A percentile compares a stretch with the other conserved stretches of the same genome.
Evolutionary conservation across 2,888 invertebrate species (phyloP).

Genomic region (Sinhomidia bicolor): DNA sequence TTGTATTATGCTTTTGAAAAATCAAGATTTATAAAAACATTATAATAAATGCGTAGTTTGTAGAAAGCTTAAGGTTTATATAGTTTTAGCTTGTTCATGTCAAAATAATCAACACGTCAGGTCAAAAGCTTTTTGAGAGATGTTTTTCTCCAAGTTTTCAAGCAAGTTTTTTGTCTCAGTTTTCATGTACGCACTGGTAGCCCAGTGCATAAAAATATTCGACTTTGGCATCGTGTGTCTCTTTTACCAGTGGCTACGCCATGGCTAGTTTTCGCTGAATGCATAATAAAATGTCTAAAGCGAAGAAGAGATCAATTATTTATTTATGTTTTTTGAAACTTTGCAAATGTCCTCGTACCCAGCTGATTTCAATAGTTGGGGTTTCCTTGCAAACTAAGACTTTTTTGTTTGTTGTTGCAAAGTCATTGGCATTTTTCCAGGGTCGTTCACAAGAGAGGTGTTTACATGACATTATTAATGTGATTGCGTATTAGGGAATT

Average conservation of each 20-base stretch:
- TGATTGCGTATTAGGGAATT: background rate
- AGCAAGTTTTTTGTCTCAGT: conserved; percentile 23
- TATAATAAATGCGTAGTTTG: conserved; percentile 3
- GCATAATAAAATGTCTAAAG: too few species aligned
- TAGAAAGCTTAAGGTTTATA: background rate
- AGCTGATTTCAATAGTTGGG: conserved; percentile 53
- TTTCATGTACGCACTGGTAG: background rate
- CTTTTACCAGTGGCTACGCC: too few species aligned
- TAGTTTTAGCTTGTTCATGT: background rate
- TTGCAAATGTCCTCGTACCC: background rate
- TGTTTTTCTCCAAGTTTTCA: conserved; percentile 3
- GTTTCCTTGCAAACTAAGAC: conserved; percentile 16
- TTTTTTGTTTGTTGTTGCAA: conserved; percentile 18
- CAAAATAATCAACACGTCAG: conserved; percentile 44
- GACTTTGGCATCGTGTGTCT: background rate
- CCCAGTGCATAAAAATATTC: too few species aligned
- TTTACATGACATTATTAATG: conserved; percentile 19
- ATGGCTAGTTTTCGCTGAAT: too few species aligned
- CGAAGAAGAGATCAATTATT: background rate
- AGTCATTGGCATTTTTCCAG: conserved; percentile 58
- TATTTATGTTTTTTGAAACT: background rate
- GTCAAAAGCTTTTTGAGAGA: conserved; percentile 32
- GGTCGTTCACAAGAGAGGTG: conserved; percentile 29
- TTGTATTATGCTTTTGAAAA: too few species aligned
- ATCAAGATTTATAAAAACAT: background rate